Evolutionary conservation across 2,113 vertebrate species (phyloP).

Genomic region (Catharus fuscescens): DNA sequence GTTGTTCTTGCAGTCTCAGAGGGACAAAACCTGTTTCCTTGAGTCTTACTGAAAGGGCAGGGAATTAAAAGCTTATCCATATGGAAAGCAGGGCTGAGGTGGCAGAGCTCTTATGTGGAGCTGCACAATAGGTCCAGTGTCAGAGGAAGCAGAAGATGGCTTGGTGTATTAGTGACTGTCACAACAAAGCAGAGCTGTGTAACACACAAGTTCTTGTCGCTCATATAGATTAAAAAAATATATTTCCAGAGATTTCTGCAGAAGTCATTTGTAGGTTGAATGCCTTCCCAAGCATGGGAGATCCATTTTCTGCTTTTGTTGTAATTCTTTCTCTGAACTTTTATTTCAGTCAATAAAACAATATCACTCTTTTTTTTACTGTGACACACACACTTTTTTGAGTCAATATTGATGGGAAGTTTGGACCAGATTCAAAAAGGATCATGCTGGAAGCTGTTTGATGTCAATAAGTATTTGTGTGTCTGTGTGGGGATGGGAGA

Average conservation of each 20-base stretch:
- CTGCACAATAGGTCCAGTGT: not conserved
- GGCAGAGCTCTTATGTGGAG: not conserved
- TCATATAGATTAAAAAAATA: not conserved
- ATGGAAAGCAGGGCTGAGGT: not conserved
- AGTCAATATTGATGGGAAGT: not conserved
- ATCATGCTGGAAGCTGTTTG: not conserved
- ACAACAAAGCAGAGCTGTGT: not conserved
- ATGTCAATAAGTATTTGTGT: not conserved
- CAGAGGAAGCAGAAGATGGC: not conserved
- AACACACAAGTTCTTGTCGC: not conserved
- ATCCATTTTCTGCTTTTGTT: not conserved
- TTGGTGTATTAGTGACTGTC: not conserved
- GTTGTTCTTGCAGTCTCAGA: not conserved
- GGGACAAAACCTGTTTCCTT: not conserved
- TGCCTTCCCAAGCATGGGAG: not conserved
- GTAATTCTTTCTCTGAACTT: not conserved
- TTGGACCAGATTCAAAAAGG: not conserved
- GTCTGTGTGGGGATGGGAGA: not conserved
- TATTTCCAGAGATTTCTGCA: not conserved
- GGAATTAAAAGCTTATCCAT: not conserved
- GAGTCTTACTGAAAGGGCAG: not conserved
- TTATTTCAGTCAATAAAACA: not conserved
- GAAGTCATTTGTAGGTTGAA: not conserved
- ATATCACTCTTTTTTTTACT: accelerated
- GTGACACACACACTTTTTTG: accelerated